A percentile compares a stretch with the other conserved stretches of the same genome.
Evolutionary conservation across 2,113 vertebrate species (phyloP).

Genomic region (Ochotona curzoniae): DNA sequence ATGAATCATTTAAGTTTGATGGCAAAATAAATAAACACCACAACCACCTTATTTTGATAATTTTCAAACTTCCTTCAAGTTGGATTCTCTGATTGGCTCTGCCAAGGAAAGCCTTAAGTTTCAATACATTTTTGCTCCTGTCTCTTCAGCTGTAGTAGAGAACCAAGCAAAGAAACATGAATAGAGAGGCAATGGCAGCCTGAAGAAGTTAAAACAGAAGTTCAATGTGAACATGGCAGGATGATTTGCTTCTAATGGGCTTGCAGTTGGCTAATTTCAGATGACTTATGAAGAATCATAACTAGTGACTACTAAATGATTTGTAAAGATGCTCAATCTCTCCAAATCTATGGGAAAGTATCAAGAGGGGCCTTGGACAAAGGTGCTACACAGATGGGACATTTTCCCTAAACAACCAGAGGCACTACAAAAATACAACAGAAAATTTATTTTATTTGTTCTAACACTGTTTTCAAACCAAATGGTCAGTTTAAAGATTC

Average conservation of each 20-base stretch:
- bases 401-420: background rate
- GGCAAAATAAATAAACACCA: background rate
- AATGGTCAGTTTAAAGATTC: background rate
- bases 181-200: background rate
- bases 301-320: background rate
- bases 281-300: background rate
- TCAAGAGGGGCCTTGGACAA: background rate
- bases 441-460: background rate
- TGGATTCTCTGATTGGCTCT: background rate
- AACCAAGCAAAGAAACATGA: background rate
- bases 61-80: background rate
- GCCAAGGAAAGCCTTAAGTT: background rate
- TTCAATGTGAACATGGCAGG: background rate
- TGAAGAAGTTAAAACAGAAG: background rate
- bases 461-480: background rate
- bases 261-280: background rate
- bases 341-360: background rate
- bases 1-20: slow-evolving; percentile 13
- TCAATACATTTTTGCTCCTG: background rate
- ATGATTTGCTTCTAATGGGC: background rate
- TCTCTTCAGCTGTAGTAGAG: background rate
- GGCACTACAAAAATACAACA: background rate
- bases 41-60: background rate
- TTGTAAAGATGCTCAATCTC: background rate
- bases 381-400: background rate